Base-by-base conservation (phyloP, 2,797 vertebrate species). In the Clarias pachynema region DNA sequence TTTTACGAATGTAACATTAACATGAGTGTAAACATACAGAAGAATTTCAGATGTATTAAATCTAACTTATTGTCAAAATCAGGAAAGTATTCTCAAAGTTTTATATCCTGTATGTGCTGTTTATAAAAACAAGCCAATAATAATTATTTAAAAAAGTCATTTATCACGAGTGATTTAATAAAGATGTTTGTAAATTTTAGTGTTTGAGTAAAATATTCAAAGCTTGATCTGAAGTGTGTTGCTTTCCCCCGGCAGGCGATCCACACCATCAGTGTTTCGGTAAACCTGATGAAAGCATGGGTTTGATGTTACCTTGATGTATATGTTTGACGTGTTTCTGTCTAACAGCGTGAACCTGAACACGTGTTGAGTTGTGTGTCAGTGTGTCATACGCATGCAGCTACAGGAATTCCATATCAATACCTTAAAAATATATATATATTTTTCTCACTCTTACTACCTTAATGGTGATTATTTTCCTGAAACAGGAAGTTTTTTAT, bases 241-340 rank as follows among this genome's bases (percentile, higher is more conserved):
- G 24, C 44, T 85, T 86, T 84, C 82, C 57, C 79, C 37, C 59
- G 84, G 62, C 86, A 89, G 89, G 89, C 88, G 34, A 89, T 90
- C 75, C 83, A 88, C 82, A 88, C 87, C 85, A 89, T 90, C 89
- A 89, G 88, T 87, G 89, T 89, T 53, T 88, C 81, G 89, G 89
- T 90, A 89, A 89, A 60, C 22, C 68, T 75, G 60, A 34, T 37
- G 44, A 49, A 87, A 44, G 89, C 88, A 88, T 89, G 87, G 53
- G 24, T 29, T 81, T 84, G 22, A 49, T 65, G 65, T 82, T 62
- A 26, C 86, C n/a, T 57, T 12, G 8, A 22, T 22, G 29, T 3
- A 24, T 31, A 59, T 2, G 7, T 73, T 62, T 63, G 24, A 31
- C 20, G 12, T n/a, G n/a, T 34, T 24, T 10, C 5, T 65, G 31